These are phyloP conservation scores for Percopsis transmontana DNA, from an alignment of 2,113 vertebrate species.

Conservation along the genomic window DNA sequence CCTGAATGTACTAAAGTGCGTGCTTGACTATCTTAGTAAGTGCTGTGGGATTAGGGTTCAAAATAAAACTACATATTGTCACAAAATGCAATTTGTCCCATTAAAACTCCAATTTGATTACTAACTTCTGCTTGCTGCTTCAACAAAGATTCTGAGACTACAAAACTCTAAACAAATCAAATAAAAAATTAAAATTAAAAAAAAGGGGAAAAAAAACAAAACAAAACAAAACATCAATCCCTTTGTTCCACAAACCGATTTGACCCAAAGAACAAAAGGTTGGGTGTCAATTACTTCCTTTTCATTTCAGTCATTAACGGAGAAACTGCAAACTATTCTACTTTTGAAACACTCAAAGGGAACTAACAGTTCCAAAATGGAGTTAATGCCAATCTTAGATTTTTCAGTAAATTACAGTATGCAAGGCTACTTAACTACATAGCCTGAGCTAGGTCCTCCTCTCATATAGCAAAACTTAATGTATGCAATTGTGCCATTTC, in stretches of 20 bases:
- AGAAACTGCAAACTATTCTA: constrained; percentile 30
- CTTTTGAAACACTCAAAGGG: constrained; percentile 8
- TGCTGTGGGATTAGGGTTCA: constrained; percentile 87
- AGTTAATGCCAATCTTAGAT: constrained; percentile 28
- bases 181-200: constrained; percentile 14
- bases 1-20: constrained; percentile 90
- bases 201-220: constrained; percentile 8
- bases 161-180: constrained; percentile 49
- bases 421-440: constrained; percentile 41
- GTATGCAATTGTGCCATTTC: constrained; percentile 74
- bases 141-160: constrained; percentile 73
- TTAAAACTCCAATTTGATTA: constrained; percentile 69
- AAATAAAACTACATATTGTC: constrained; percentile 45
- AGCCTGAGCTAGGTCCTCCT: constrained; percentile 64
- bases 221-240: constrained; percentile 1
- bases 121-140: constrained; percentile 61
- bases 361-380: constrained; percentile 34
- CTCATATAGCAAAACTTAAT: constrained; percentile 61
- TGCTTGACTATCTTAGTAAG: constrained; percentile 87
- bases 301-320: constrained; percentile 47
- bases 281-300: constrained; percentile 40
- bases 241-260: constrained; percentile 36
- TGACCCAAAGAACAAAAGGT: constrained; percentile 43
- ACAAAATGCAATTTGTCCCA: constrained; percentile 33
- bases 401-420: constrained; percentile 24